These are phyloP conservation scores for Cryptomyrus ogoouensis DNA, from an alignment of 2,113 vertebrate species.

Conservation along the genomic window DNA sequence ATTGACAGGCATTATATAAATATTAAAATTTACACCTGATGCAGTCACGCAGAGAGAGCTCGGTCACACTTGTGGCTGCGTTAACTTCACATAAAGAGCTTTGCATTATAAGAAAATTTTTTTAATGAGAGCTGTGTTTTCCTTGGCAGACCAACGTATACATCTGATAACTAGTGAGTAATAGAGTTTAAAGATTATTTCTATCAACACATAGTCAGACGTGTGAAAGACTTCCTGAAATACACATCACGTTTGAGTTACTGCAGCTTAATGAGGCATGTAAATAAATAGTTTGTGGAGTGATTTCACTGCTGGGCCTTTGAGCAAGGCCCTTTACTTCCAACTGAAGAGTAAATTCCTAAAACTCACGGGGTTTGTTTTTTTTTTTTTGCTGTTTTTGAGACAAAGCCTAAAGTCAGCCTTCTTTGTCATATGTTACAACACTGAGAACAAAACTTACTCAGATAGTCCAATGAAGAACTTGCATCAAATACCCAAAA, in stretches of 20 bases:
- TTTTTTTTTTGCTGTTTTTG: background rate
- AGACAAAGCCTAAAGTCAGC: background rate
- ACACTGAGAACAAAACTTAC: background rate
- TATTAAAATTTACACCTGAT: background rate
- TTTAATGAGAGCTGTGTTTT: background rate
- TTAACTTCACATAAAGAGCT: background rate
- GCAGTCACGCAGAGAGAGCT: background rate
- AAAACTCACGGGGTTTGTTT: background rate
- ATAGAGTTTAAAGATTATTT: background rate
- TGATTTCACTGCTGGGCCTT: background rate
- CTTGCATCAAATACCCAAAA: background rate
- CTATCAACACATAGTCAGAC: background rate
- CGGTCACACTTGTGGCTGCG: background rate
- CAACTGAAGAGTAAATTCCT: background rate
- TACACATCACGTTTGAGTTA: background rate
- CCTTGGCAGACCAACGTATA: background rate
- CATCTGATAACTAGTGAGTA: background rate
- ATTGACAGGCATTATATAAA: background rate
- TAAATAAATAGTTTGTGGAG: background rate
- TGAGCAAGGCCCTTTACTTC: background rate
- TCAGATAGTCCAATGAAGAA: background rate
- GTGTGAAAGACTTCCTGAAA: background rate
- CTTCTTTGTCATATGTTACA: background rate
- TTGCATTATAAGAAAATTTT: background rate
- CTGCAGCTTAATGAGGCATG: background rate